Conservation (phyloP, 2,888 invertebrate species). For the Xylota segnis region DNA sequence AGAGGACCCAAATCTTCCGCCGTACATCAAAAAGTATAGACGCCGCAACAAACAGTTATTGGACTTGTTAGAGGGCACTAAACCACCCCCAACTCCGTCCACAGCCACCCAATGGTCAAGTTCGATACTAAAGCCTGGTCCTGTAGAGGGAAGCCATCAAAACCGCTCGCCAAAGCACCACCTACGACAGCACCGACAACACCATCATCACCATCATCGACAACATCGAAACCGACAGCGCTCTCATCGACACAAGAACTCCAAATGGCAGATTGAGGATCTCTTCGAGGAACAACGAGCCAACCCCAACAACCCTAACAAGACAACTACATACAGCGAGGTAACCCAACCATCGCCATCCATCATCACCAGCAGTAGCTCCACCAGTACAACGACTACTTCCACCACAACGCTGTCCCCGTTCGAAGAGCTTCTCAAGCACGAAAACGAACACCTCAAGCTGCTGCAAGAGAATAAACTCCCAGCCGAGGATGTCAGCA, state of each 20-base stretch:
- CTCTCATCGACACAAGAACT: slow-evolving; percentile 76
- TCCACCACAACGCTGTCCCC: slow-evolving; percentile 49
- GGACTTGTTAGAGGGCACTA: slow-evolving; percentile 83
- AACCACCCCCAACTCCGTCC: slow-evolving; percentile 79
- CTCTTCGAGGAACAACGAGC: slow-evolving; percentile 81
- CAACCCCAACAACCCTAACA: slow-evolving; percentile 74
- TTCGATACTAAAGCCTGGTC: slow-evolving; percentile 80
- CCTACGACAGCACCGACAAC: slow-evolving; percentile 50
- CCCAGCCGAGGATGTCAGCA: slow-evolving; percentile 80
- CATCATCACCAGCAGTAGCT: slow-evolving; percentile 9
- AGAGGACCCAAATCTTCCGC: slow-evolving; percentile 82
- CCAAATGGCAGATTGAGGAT: slow-evolving; percentile 79
- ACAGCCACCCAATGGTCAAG: slow-evolving; percentile 78
- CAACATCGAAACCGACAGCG: slow-evolving; percentile 58
- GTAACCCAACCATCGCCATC: slow-evolving; percentile 46
- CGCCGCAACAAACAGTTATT: slow-evolving; percentile 83
- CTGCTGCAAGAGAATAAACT: slow-evolving; percentile 79
- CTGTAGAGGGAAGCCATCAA: slow-evolving; percentile 77
- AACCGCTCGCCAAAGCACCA: slow-evolving; percentile 24
- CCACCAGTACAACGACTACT: slow-evolving; percentile 34
- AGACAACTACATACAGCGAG: slow-evolving; percentile 55
- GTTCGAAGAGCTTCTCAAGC: slow-evolving; percentile 62
- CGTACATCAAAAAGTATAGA: slow-evolving; percentile 83
- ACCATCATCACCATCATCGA: slow-evolving; percentile 66
- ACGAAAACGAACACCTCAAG: slow-evolving; percentile 68